Base-by-base conservation (phyloP, 2,113 vertebrate genomes). In the Apodemus speciosus region DNA sequence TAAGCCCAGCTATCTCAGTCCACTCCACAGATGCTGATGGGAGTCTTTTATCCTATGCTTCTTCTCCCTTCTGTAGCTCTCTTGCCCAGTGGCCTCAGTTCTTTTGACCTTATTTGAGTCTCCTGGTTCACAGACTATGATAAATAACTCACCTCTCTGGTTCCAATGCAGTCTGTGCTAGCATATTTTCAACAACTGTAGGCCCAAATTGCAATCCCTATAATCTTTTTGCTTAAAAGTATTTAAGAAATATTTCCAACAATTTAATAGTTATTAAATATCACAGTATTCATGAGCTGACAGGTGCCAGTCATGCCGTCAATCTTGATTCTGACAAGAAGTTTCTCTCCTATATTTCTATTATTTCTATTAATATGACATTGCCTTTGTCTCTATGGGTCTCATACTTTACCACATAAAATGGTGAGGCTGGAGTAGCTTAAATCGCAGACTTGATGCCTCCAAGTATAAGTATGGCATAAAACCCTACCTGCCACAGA, bases 341-440 rank as follows among this genome's bases (percentile, higher is more conserved):
- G 56, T 40, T n/a, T 69, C 38, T 13, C 13, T 3, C n/a, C n/a
- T 15, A 9, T 20, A 2, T 9, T n/a, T n/a, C 1, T 1, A 2
- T 11, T 20, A 1, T 76, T 77, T 30, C 1, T 23, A 0, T 13
- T 9, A 30, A 53, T 0, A 6, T 23, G 0, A 15, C 2, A 5
- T 15, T 2, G 0, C n/a, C 46, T 60, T n/a, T 1, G 1, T 10
- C 3, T 0, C 5, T 9, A 0, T 58, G 27, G 58, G 10, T 1
- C 0, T 1, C 49, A 0, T 49, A 20, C 64, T 35, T 68, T 5
- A 1, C 23, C 30, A 0, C 1, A 8, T 6, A 30, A 23, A 35
- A 51, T 25, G 13, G 4, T 9, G 56, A 23, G 9, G 5, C 9
- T 21, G 4, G 0, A 15, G 25, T 9, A 8, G 0, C 53, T 18